Percentiles rank a stretch among this genome's conserved stretches.
phyloP scores from a whole-genome alignment of 2,113 vertebrate species.

The Salvator merianae region DNA sequence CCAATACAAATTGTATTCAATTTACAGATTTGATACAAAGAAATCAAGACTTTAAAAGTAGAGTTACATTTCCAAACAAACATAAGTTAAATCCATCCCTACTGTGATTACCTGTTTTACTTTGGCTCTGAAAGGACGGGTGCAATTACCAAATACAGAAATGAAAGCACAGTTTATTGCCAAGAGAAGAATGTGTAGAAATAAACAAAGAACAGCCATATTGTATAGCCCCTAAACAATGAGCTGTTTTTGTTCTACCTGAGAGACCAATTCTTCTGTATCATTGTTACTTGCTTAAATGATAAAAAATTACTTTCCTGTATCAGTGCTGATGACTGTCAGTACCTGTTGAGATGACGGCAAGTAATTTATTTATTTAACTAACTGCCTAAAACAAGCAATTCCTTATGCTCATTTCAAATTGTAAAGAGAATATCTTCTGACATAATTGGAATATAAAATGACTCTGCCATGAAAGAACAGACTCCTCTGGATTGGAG shows the following conservation, averaged over 20 bases:
- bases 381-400: slow-evolving; percentile 12
- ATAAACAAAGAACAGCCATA: background rate
- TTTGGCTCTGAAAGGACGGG: background rate
- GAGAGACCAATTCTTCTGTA: background rate
- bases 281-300: background rate
- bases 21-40: background rate
- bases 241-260: slow-evolving; percentile 15
- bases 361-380: background rate
- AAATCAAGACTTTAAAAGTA: background rate
- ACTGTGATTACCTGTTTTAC: background rate
- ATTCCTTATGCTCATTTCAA: background rate
- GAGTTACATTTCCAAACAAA: background rate
- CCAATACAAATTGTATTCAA: background rate
- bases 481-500: too few relatives aligned
- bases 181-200: background rate
- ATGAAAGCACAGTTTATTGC: background rate
- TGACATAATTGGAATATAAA: background rate
- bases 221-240: slow-evolving; percentile 3
- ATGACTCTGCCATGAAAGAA: background rate
- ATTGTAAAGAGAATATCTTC: background rate
- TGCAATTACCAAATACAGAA: slow-evolving; percentile 14
- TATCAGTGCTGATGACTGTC: background rate
- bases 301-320: background rate
- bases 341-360: background rate
- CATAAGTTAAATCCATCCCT: slow-evolving; percentile 15